Conservation (phyloP, 2,113 vertebrate species). For the Arvicanthis niloticus region DNA sequence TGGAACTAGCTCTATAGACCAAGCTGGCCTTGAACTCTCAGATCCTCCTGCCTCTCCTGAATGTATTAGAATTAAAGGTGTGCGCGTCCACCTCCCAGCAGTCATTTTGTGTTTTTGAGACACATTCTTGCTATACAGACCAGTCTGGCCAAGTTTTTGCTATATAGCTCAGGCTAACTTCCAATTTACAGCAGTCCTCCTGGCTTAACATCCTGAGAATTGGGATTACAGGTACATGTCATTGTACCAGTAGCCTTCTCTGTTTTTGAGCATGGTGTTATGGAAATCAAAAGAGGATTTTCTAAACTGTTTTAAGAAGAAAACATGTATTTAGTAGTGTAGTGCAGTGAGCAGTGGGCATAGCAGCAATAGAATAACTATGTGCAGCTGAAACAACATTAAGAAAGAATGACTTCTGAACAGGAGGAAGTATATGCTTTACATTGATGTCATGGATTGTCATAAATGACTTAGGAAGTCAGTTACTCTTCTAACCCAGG, state of each 20-base stretch:
- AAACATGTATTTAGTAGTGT: not conserved
- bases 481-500: not conserved
- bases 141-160: not conserved
- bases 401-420: not conserved
- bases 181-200: no score
- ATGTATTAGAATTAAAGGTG: not conserved
- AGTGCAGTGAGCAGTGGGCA: no score
- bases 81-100: not conserved
- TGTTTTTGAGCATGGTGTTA: slow-evolving; percentile 19
- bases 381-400: not conserved
- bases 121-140: not conserved
- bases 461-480: not conserved
- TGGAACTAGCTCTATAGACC: not conserved
- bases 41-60: not conserved
- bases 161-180: not conserved
- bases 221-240: not conserved
- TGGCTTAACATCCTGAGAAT: not conserved
- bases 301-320: not conserved
- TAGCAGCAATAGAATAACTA: not conserved
- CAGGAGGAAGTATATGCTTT: not conserved
- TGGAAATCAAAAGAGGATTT: slow-evolving; percentile 25
- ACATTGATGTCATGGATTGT: not conserved
- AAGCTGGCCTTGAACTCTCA: not conserved
- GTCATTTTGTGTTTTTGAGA: not conserved
- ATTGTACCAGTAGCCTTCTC: not conserved